Conservation (phyloP, 2,888 invertebrate genomes). For the Smittia aterrima region DNA sequence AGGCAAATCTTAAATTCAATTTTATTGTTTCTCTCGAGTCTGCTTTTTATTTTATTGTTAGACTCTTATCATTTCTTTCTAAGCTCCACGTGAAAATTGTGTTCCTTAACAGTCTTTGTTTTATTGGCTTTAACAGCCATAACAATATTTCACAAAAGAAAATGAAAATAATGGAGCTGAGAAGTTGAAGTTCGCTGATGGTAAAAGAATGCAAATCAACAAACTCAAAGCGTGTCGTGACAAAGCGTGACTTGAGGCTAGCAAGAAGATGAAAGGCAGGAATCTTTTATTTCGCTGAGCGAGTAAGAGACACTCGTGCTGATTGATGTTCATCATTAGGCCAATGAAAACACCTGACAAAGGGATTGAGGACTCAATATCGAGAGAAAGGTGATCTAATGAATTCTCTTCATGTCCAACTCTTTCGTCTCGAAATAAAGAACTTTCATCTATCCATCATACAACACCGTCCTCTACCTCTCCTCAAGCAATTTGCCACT, state of each 20-base stretch:
- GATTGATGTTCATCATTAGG: conserved; percentile 22
- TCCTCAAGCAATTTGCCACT: conserved; percentile 22
- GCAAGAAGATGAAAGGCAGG: not conserved
- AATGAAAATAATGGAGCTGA: not conserved
- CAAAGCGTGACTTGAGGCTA: conserved; percentile 8
- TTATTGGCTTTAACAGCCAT: conserved; percentile 37
- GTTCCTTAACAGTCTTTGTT: conserved; percentile 25
- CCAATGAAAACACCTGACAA: conserved; percentile 9
- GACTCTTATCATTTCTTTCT: conserved; percentile 38
- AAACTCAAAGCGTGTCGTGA: not conserved
- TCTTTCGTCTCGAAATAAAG: not conserved
- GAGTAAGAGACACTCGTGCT: not conserved
- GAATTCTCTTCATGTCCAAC: too few species aligned
- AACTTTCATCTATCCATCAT: conserved; percentile 30
- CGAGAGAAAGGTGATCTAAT: too few species aligned
- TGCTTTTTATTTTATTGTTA: conserved; percentile 41
- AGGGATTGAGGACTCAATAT: not conserved
- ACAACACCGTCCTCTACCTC: not conserved
- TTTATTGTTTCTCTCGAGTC: conserved; percentile 41
- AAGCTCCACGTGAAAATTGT: conserved; percentile 13
- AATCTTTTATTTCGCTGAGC: not conserved
- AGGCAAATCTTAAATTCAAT: conserved; percentile 40
- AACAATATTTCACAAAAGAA: conserved; percentile 34
- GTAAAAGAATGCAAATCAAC: not conserved
- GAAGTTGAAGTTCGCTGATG: too few species aligned